Evolutionary conservation across 2,888 invertebrate genomes (phyloP), one percentile per base, ranked within the genome.

Genomic region (Scelioninae gen. 1): DNA sequence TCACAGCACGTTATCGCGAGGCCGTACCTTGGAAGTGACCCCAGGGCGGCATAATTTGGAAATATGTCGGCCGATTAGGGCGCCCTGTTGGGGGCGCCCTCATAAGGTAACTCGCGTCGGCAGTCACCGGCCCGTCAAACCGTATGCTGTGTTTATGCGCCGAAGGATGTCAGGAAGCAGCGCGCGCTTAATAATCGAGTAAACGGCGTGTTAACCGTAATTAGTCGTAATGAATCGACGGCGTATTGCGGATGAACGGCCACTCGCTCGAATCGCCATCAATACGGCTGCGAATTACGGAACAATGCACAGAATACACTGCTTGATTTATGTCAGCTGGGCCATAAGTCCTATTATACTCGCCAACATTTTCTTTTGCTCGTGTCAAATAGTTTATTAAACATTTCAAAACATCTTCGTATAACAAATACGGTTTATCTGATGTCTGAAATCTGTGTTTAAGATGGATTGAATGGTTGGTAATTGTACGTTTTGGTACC

Each of bases 131-230:
- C 32, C 56, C 71, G 58, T 65, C 62, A 71, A 51, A 83, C 74
- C 47, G 78, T 45, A 72, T 56, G 51, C 74, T 63, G 87, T 87
- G 90, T 90, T 90, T 89, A 89, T 89, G 86, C 82, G 83, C 55
- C 86, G 79, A 79, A 82, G 84, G 86, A 88, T 88, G 89, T 89
- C 60, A 77, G 85, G 78, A 84, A 85, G 87, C 86, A 87, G 88
- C 84, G 87, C 87, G 74, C 83, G 87, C 88, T 89, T 89, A 89
- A 90, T 91, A 88, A 89, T 88, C 86, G 88, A 85, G 87, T 91
- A 89, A 91, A 90, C 85, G 87, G 89, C 90, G 89, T 90, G 91
- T 90, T 91, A 90, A 88, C 87, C 88, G 87, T 89, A 90, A 91
- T 91, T 90, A 91, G 89, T 86, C 88, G 86, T 91, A 91, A 91